phyloP scores from a whole-genome alignment of 2,888 invertebrate species.

The Ornithoptera alexandrae region DNA sequence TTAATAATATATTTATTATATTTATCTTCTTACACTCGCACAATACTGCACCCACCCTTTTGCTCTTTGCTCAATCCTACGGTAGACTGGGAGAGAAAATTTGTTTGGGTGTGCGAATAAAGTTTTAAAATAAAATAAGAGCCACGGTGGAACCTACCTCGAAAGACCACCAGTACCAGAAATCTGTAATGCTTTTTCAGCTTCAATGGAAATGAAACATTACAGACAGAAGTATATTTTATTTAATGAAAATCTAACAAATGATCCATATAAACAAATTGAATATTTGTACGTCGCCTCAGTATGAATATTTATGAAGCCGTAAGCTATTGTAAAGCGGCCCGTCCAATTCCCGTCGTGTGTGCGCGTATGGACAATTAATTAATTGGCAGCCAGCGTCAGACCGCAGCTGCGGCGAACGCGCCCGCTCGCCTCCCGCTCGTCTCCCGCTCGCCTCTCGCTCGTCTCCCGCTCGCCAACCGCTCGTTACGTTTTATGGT shows the following conservation, averaged over 20 bases:
- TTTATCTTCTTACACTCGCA: no score
- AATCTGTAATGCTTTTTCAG: no score
- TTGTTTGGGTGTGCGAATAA: no score
- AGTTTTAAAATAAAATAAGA: no score
- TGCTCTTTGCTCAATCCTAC: no score
- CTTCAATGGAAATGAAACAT: not conserved
- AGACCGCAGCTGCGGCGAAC: slow-evolving; percentile 63
- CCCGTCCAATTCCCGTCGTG: slow-evolving; percentile 66
- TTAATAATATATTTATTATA: no score
- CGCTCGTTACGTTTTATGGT: slow-evolving; percentile 71
- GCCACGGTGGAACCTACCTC: no score
- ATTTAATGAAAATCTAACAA: not conserved
- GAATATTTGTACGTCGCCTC: slow-evolving; percentile 51
- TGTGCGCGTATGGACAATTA: slow-evolving; percentile 66
- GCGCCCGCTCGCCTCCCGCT: slow-evolving; percentile 36
- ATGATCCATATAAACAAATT: slow-evolving; percentile 47
- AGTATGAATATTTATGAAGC: slow-evolving; percentile 58
- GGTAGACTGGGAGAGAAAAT: no score
- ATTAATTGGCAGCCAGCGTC: slow-evolving; percentile 70
- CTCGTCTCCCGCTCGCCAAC: slow-evolving; percentile 18
- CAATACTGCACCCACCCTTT: no score
- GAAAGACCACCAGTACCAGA: no score
- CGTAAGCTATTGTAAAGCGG: slow-evolving; percentile 59
- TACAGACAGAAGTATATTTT: not conserved
- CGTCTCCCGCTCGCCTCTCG: slow-evolving; percentile 38